Percentiles rank a stretch among this genome's conserved stretches.
phyloP scores from a whole-genome alignment of 2,888 invertebrate species.

The Pharmacophagus antenor region DNA sequence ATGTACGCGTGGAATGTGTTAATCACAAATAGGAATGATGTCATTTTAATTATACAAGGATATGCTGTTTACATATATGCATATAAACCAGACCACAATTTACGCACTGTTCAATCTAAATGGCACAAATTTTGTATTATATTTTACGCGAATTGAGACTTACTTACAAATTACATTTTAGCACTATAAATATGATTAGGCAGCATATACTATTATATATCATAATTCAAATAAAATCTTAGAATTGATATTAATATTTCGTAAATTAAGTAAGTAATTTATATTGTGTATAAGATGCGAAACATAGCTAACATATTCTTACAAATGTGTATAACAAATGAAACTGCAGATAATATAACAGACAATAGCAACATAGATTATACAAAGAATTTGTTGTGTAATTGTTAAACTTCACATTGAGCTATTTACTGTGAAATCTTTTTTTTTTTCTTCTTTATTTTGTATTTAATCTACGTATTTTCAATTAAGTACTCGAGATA shows the following conservation, averaged over 20 bases:
- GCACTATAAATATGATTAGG: conserved; percentile 25
- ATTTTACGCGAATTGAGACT: conserved; percentile 38
- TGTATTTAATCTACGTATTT: conserved; percentile 18
- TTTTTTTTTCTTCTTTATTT: neutral
- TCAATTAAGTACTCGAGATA: conserved; percentile 32
- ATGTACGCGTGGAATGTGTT: conserved; percentile 59
- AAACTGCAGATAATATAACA: conserved; percentile 15
- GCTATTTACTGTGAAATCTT: conserved; percentile 25
- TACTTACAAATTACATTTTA: conserved; percentile 33
- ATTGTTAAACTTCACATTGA: conserved; percentile 16
- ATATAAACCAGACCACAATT: conserved; percentile 34
- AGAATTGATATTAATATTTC: conserved; percentile 28
- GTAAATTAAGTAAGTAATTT: conserved; percentile 32
- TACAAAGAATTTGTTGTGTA: conserved; percentile 3
- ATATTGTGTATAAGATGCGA: conserved; percentile 4
- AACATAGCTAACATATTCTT: conserved; percentile 8
- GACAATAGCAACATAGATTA: conserved; percentile 13
- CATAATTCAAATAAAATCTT: conserved; percentile 27
- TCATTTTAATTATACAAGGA: conserved; percentile 6
- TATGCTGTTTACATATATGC: conserved; percentile 27
- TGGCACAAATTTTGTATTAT: conserved; percentile 73
- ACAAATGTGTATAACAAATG: conserved; percentile 19
- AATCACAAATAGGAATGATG: conserved; percentile 51
- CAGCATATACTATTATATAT: conserved; percentile 22
- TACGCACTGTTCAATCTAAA: conserved; percentile 58